A percentile compares a stretch with the other conserved stretches of the same genome.
Conservation (phyloP, 1,140 invertebrate species). For the Nylanderia fulva region DNA sequence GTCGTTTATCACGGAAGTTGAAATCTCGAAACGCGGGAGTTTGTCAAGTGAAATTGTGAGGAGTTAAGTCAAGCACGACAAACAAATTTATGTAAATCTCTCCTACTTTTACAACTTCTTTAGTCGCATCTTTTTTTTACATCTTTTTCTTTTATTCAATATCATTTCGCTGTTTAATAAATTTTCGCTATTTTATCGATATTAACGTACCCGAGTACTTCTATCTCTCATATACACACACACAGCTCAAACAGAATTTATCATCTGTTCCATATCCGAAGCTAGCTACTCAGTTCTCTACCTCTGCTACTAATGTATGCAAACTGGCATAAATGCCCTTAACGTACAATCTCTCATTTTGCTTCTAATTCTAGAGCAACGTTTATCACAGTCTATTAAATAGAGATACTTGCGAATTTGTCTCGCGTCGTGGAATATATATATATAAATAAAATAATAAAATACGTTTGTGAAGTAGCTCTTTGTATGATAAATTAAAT, state of each 20-base stretch:
- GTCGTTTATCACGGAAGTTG: conserved; percentile 30
- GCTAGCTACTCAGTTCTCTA: background rate
- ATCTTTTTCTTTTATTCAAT: background rate
- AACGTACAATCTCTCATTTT: background rate
- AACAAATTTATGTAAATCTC: background rate
- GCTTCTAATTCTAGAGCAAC: background rate
- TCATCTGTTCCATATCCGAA: background rate
- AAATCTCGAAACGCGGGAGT: conserved; percentile 22
- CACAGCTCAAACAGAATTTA: background rate
- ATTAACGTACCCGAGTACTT: background rate
- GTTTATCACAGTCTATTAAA: background rate
- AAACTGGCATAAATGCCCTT: background rate
- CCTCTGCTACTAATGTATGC: background rate
- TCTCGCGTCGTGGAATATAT: background rate
- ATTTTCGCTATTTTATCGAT: background rate
- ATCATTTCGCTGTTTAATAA: background rate
- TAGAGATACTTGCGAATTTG: background rate
- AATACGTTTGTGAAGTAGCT: background rate
- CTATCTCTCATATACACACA: no score
- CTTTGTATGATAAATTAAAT: background rate
- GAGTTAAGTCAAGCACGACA: background rate
- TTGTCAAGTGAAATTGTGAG: conserved; percentile 24
- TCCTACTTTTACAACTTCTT: background rate
- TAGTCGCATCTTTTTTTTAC: no score
- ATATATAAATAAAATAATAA: conserved; percentile 10